Base-by-base conservation (phyloP, 2,888 invertebrate genomes). In the Sialis fuliginosa region DNA sequence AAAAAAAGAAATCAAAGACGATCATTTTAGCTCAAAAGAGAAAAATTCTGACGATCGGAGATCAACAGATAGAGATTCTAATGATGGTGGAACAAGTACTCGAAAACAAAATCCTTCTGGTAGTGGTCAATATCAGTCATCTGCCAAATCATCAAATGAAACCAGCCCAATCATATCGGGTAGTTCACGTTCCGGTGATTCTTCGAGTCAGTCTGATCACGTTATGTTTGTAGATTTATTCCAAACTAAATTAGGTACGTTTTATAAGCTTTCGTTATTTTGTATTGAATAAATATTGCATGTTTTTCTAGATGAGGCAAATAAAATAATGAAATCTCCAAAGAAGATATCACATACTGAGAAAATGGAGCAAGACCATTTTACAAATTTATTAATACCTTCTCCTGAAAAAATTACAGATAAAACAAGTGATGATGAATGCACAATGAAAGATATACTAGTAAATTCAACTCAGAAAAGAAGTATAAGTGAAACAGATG, bases 21-120 rank as follows among this genome's bases (percentile, higher is more conserved):
- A 86, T 61, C 84, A 85, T 58, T 78, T 75, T 48, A 75, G 77
- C 54, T 66, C 75, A 5, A 77, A 79, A 35, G 71, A 73, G 1
- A 78, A 81, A 56, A 72, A 70, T 8, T 72, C 71, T 39, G 73
- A 74, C 46, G 73, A 72, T 52, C 71, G 86, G 6, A 69, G 85
- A 44, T 86, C 86, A 0, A 81, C 83, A 0, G 87, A 83, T 54
- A 69, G 82, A 50, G 84, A 88, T 63, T 86, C 86, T 1, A 85
- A 83, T 54, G 86, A 84, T 59, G 85, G 80, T 35, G 65, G 66
- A 34, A 64, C 66, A 22, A 67, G 69, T 35, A 62, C 61, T 51
- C 62, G 63, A 42, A 64, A 62, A 12, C 61, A 62, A 12, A 57
- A 56, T 45, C 55, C 58, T 2, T 65, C 51, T 69, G 72, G 59